Percentiles rank a stretch among this genome's conserved stretches.
Evolutionary conservation across 2,888 invertebrate genomes (phyloP).

Genomic region (Scrobipalpa atriplicella): DNA sequence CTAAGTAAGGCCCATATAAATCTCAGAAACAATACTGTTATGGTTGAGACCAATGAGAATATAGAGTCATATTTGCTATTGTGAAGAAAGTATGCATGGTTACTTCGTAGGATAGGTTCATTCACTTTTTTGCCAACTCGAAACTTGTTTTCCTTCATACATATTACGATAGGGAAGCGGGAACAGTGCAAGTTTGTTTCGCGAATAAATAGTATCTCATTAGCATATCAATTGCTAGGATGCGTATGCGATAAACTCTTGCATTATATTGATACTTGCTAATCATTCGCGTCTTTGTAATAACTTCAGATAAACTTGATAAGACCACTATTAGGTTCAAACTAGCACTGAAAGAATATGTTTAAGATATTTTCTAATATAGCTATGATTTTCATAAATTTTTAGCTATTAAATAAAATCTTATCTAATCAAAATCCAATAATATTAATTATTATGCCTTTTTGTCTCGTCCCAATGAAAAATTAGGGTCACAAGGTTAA

Average conservation of each 20-base stretch:
- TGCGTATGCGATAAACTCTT: not conserved
- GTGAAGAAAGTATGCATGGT: too few relatives aligned
- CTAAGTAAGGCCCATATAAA: too few relatives aligned
- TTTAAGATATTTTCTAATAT: too few relatives aligned
- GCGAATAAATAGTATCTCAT: not conserved
- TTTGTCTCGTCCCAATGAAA: not conserved
- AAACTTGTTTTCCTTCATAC: not conserved
- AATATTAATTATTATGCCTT: not conserved
- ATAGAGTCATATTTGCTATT: too few relatives aligned
- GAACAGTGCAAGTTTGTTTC: not conserved
- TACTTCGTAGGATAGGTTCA: not conserved
- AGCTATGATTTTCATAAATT: too few relatives aligned
- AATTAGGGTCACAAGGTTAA: not conserved
- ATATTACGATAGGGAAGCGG: not conserved
- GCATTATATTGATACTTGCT: not conserved
- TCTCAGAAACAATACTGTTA: too few relatives aligned
- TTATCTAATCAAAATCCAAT: not conserved
- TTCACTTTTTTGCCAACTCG: not conserved
- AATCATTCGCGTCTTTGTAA: not conserved
- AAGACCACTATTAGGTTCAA: too few relatives aligned
- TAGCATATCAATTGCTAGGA: slow-evolving; percentile 1
- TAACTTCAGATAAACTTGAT: not conserved
- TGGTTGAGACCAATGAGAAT: too few relatives aligned
- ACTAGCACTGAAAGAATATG: too few relatives aligned
- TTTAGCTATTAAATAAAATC: too few relatives aligned